Evolutionary conservation across 2,113 vertebrate genomes (phyloP), one percentile per base, ranked within the genome.

Genomic region (Elaphurus davidianus): DNA sequence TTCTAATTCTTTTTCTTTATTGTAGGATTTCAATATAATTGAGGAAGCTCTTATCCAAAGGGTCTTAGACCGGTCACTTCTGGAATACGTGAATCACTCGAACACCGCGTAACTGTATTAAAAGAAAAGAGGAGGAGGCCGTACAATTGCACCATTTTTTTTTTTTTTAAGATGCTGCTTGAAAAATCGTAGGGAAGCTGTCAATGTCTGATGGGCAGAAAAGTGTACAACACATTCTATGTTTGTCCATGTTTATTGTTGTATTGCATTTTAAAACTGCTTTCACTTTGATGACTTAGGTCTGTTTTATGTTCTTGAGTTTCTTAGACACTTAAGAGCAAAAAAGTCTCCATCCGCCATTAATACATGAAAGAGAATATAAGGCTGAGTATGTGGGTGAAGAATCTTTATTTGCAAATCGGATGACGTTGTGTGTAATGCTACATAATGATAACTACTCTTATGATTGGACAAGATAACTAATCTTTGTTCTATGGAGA

Each of bases 1-100:
- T 97, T 93, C 94, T 94, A 94, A 98, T 82, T 93, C 74, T 97
- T 94, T 96, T 93, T 57, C 25, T 83, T 96, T 98, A 11, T 98
- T 97, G 40, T 92, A 98, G 98, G 98, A 98, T 82, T 98, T 98
- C 98, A 97, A 98, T 91, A 98, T 97, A 93, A 90, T 98, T 90
- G 98, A 98, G 96, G 98, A 98, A 97, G 94, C 97, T 95, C 96
- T 98, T 96, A 95, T 98, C 96, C 98, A 98, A 98, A 97, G 98
- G 97, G 97, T 98, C 87, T 95, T 99, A 91, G 98, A 98, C 88
- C 87, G 95, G 10, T 98, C 97, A 17, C 97, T 99, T 97, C 96
- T 98, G 97, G 97, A 99, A 74, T 99, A 98, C 33, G 86, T 98
- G 96, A 99, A 89, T 92, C 97, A 98, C 60, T 96, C 98, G 6